phyloP scores from a whole-genome alignment of 30 jellyfish, hydroid and myxozoan genomes.

The Chironex yamaguchii region DNA sequence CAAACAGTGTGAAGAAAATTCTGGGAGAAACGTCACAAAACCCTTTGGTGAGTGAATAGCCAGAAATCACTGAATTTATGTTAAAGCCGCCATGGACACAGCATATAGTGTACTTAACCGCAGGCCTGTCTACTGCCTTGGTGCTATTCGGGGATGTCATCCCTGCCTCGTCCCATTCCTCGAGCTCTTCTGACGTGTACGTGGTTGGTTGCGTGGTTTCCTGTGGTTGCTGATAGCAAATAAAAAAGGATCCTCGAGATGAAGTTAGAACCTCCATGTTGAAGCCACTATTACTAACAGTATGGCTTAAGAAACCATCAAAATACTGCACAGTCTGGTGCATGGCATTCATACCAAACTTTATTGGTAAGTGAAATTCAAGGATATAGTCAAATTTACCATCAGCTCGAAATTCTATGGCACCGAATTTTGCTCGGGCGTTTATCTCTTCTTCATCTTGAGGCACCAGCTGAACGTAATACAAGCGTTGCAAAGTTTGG shows the following conservation, averaged over 20 bases:
- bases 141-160: slow-evolving; percentile 39
- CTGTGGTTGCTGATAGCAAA: slow-evolving; percentile 80
- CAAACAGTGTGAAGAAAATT: slow-evolving; percentile 63
- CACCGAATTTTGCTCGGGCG: slow-evolving; percentile 67
- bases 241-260: slow-evolving; percentile 67
- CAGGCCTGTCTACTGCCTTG: slow-evolving; percentile 37
- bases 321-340: slow-evolving; percentile 49
- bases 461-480: slow-evolving; percentile 64
- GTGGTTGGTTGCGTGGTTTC: not conserved
- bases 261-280: slow-evolving; percentile 59
- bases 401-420: slow-evolving; percentile 59
- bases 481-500: slow-evolving; percentile 73
- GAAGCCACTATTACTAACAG: slow-evolving; percentile 51
- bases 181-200: not conserved
- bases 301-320: slow-evolving; percentile 27
- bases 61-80: slow-evolving; percentile 42
- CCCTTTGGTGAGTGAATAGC: not conserved
- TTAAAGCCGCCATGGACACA: slow-evolving; percentile 87
- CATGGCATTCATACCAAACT: slow-evolving; percentile 68
- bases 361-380: slow-evolving; percentile 66
- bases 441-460: slow-evolving; percentile 81
- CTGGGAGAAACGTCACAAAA: slow-evolving; percentile 5
- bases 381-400: slow-evolving; percentile 75
- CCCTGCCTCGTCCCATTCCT: not conserved
- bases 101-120: slow-evolving; percentile 61